Conservation (phyloP, 2,113 vertebrate species). For the Sapajus apella region DNA sequence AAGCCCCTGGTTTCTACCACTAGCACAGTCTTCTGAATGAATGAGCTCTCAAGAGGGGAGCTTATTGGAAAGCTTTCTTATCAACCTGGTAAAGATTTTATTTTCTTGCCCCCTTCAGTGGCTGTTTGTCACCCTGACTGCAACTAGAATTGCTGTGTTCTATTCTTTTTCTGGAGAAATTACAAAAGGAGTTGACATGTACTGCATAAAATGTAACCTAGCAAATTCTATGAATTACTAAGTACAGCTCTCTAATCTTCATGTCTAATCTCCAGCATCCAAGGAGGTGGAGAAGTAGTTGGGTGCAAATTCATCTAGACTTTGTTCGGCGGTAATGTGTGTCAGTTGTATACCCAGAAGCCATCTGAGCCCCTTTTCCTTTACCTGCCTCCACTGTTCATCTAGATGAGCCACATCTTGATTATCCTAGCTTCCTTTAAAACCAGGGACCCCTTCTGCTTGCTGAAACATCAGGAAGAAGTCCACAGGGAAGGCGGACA, state of each 20-base stretch:
- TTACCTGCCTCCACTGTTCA: neutral
- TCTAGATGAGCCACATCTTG: neutral
- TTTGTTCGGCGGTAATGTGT: neutral
- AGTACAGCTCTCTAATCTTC: neutral
- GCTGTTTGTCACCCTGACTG: neutral
- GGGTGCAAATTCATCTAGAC: neutral
- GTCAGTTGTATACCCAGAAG: neutral
- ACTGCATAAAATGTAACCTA: neutral
- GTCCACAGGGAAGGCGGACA: fast-evolving
- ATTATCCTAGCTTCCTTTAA: too few relatives aligned
- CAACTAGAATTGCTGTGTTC: neutral
- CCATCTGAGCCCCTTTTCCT: neutral
- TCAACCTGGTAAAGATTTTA: neutral
- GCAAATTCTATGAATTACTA: neutral
- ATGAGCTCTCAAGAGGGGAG: neutral
- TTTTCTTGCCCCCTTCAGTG: neutral
- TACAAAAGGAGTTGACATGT: neutral
- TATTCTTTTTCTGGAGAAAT: constrained; percentile 11
- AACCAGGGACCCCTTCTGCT: neutral
- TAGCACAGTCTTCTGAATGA: neutral
- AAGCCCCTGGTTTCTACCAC: neutral
- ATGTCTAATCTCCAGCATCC: fast-evolving
- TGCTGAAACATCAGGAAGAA: too few relatives aligned
- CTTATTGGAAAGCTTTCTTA: neutral
- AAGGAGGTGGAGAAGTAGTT: neutral